Base-by-base conservation (phyloP, 2,113 vertebrate genomes). In the Origma solitaria region DNA sequence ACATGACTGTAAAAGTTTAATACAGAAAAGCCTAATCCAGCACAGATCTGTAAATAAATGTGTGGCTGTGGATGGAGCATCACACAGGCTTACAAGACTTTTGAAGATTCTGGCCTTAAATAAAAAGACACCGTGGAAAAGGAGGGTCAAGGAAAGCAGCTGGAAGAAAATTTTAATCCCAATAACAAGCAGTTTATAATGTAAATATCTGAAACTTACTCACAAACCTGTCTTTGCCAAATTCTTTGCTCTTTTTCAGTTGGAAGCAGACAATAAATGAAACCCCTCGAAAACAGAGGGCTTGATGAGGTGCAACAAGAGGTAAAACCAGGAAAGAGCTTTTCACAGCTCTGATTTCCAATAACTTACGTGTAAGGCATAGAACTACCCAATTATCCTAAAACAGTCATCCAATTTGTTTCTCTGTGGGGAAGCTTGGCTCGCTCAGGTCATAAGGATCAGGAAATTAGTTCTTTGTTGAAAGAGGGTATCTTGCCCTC, bases 401-500 rank as follows among this genome's bases (percentile, higher is more conserved):
- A 97, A 97, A 95, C 44, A 95, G 89, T 94, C 65, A 92, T 95
- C 83, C 96, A 94, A 96, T 97, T 97, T 97, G 92, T 92, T 96
- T 97, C 97, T 96, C 96, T 51, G 84, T 92, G 84, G 97, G 96
- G 95, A 91, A 96, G 79, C 83, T 81, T 94, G 81, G 83, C 24
- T 27, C 5, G 23, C 80, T 95, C 16, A 25, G 88, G 95, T 95
- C 95, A 78, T 27, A 89, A 95, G 95, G 91, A 94, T 77, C 75
- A 91, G 82, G 81, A 96, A 96, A 97, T 97, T 51, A 95, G 53
- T 58, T 95, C 73, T 83, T 96, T 94, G 66, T 83, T 73, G 66
- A 93, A 96, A 94, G 69, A 8, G 4, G 13, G 21, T 79, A 73
- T 86, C 88, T 87, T 92, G 69, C 81, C 56, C 56, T 96, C 86